A percentile compares a stretch with the other conserved stretches of the same genome.
These are phyloP conservation scores for Bombylius major DNA, from an alignment of 2,888 invertebrate genomes.

Conservation along the genomic window DNA sequence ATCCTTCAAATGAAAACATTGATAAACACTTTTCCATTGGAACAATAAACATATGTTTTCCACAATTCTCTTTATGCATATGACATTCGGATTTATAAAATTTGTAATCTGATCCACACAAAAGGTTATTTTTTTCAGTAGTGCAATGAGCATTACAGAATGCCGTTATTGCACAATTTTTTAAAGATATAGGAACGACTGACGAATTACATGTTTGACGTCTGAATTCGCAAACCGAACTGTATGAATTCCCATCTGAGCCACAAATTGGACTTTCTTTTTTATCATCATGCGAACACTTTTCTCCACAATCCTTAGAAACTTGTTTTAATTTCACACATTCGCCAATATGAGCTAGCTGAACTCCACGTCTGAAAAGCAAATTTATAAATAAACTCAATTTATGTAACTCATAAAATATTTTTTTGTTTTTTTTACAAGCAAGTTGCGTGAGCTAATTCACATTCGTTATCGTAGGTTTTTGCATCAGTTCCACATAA, in stretches of 20 bases:
- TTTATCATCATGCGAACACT: slow-evolving; percentile 43
- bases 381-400: not conserved
- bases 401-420: not conserved
- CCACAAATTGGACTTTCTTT: slow-evolving; percentile 68
- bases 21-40: slow-evolving; percentile 76
- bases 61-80: slow-evolving; percentile 84
- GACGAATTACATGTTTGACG: slow-evolving; percentile 73
- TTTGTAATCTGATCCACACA: slow-evolving; percentile 82
- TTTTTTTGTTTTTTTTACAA: slow-evolving; percentile 40
- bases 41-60: slow-evolving; percentile 83
- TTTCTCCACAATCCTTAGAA: slow-evolving; percentile 43
- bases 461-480: slow-evolving; percentile 73
- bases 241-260: slow-evolving; percentile 80
- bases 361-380: slow-evolving; percentile 61
- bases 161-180: slow-evolving; percentile 76
- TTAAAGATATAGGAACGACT: slow-evolving; percentile 68
- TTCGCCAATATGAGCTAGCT: slow-evolving; percentile 77
- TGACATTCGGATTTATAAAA: slow-evolving; percentile 83
- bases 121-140: slow-evolving; percentile 47
- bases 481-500: slow-evolving; percentile 84
- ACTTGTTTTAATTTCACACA: slow-evolving; percentile 53
- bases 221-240: slow-evolving; percentile 73
- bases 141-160: slow-evolving; percentile 53
- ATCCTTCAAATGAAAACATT: slow-evolving; percentile 75
- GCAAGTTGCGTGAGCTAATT: slow-evolving; percentile 71